phyloP scores from a whole-genome alignment of 2,888 invertebrate genomes.

The Frankliniella intonsa region DNA sequence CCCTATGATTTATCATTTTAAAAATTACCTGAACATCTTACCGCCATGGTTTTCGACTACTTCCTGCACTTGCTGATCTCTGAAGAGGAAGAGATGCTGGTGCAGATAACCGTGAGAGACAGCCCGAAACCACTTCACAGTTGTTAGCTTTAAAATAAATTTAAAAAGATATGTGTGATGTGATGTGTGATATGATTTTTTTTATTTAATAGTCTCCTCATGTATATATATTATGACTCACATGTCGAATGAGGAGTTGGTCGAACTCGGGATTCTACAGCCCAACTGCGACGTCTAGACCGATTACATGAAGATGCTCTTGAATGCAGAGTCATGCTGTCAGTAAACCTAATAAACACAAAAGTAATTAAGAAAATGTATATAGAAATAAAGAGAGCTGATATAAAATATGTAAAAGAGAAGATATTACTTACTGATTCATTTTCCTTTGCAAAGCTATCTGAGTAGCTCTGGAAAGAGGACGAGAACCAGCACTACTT shows the following conservation, averaged over 20 bases:
- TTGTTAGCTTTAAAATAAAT: neutral
- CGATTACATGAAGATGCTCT: neutral
- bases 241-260: too few species aligned
- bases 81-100: neutral
- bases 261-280: neutral
- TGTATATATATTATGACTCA: too few species aligned
- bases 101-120: neutral
- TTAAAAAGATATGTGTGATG: neutral
- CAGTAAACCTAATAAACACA: neutral
- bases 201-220: neutral
- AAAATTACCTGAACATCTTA: neutral
- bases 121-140: constrained; percentile 1
- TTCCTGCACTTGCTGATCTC: constrained; percentile 11
- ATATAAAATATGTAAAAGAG: neutral
- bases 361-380: neutral
- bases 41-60: constrained; percentile 2
- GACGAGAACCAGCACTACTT: neutral
- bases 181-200: neutral
- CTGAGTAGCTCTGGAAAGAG: neutral
- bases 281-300: neutral
- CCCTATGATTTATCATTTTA: neutral
- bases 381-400: neutral
- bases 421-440: neutral
- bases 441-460: constrained; percentile 4
- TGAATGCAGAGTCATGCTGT: neutral